Base-by-base conservation (phyloP, 2,888 invertebrate genomes). In the Watsonalla binaria region DNA sequence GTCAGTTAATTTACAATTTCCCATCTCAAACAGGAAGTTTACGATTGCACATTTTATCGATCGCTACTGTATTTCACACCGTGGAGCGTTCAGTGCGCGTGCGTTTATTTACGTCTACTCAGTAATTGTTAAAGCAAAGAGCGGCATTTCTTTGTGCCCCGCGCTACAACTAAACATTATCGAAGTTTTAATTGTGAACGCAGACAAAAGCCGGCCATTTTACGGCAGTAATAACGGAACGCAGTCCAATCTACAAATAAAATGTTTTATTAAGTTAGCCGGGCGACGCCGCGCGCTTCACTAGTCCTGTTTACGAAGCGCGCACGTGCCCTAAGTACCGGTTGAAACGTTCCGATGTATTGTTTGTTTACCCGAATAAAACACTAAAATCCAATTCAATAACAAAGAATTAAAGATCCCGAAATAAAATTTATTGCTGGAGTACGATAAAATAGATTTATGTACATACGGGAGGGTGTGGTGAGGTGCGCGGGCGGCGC, bases 371-470 rank as follows among this genome's bases (percentile, higher is more conserved):
- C 86, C 83, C 84, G 86, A 88, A 90, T 90, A 90, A 89, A 90
- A 90, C 90, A 90, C 90, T 90, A 90, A 90, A 90, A 89, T 90
- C 89, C 86, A 89, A 89, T 89, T 89, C 90, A 89, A 90, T 90
- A 90, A 90, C 90, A 90, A 90, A 90, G 90, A 90, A 90, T 90
- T 90, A 90, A 90, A 90, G 90, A 89, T 90, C 90, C 90, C 85
- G 84, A 90, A 90, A 90, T 90, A 90, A 89, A 90, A 90, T 90
- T 90, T 89, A 90, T 90, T 89, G 88, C 90, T 80, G 73, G 78
- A 78, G 84, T 85, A 87, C 90, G 88, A 90, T 90, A 89, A 90
- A 90, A 90, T 90, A 90, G 90, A 90, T 90, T 90, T 90, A 90
- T 90, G 89, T 85, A 82, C 76, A 83, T 69, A 78, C 74, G 70